Evolutionary conservation across 1,140 invertebrate genomes (phyloP), one percentile per base, ranked within the genome.

Genomic region (Apocrypta bakeri): DNA sequence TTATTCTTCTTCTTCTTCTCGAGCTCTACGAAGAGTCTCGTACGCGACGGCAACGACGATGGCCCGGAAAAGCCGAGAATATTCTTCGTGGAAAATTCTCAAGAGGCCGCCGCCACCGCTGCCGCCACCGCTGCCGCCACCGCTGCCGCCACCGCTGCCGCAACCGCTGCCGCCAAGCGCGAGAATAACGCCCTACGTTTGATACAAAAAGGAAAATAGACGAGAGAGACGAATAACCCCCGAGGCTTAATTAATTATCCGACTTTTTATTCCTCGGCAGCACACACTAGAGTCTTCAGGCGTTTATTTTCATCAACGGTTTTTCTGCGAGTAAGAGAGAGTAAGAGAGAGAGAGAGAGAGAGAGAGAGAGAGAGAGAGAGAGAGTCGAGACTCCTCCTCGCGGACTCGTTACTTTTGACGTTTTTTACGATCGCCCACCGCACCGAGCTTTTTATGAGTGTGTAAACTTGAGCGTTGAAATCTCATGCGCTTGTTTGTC

Each of bases 31-130:
- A 33, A 73, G 79, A 81, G 42, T 81, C 63, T 81, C 63, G 61
- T 29, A 25, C 79, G 40, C 78, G 78, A 61, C 68, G 40, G 29
- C 63, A 37, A 69, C 24, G 42, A 33, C 8, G 77, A 48, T 68
- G 69, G 73, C 79, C 78, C 61, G 83, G 83, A 84, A 84, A 84
- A 84, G 78, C 83, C 72, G 48, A 84, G 78, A 84, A 84, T 84
- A 84, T 81, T 84, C 78, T 84, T 84, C 83, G 83, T 84, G 74
- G 83, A 84, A 84, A 84, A 84, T 77, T 48, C 79, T 81, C 76
- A 27, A 27, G 82, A 79, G 82, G 61, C 40, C 37, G 42, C 42
- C 25, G 74, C 64, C 1, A 7, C 69, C 9, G 31, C 64, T 17
- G 64, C 64, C 1, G 12, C 6, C n/a, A 9, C 73, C 1, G 21